Evolutionary conservation across 2,888 invertebrate species (phyloP), one percentile per base, ranked within the genome.

Genomic region (Campopleginae sp.): DNA sequence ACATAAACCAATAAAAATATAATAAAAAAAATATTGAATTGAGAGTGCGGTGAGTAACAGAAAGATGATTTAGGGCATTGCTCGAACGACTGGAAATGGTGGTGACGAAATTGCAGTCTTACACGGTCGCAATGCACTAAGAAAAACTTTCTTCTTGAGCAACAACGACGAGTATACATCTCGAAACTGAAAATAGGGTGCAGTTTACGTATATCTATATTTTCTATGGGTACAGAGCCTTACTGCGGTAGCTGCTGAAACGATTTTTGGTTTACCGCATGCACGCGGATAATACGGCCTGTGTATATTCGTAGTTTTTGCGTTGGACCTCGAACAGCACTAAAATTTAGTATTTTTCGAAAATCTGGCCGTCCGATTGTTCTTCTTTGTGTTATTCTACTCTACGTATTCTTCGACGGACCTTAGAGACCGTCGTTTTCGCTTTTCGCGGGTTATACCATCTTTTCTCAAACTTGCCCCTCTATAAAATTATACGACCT

Each of bases 401-500:
- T 33, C 7, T 38, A 8, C 38, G 33, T 33, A 48, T 38, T 65
- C 19, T 65, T 14, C 19, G 19, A 51, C 17, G 23, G 14, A 38
- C 31, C 38, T 27, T 17, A 27, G 27, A 58, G 31, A 65, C 51
- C 17, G 5, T 23, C 51, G 48, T 48, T 72, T 61, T 23, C 51
- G 48, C 38, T 72, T 61, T 27, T 63, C 63, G 68, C 42, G 75
- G 61, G 74, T 78, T 42, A 31, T 63, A 61, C 48, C 19, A 31
- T 54, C 82, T 71, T 71, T 85, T 85, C 80, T 86, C 77, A 23
- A 48, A 76, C 10, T 48, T 48, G 58, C 17, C 76, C 86, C 85
- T 82, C 87, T 87, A 88, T 88, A 88, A 88, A 88, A 82, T 87
- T 87, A 86, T 87, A 88, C 78, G 86, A 87, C 88, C 84, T 42